phyloP scores from a whole-genome alignment of 2,888 invertebrate genomes.

The Agrilus biguttatus region DNA sequence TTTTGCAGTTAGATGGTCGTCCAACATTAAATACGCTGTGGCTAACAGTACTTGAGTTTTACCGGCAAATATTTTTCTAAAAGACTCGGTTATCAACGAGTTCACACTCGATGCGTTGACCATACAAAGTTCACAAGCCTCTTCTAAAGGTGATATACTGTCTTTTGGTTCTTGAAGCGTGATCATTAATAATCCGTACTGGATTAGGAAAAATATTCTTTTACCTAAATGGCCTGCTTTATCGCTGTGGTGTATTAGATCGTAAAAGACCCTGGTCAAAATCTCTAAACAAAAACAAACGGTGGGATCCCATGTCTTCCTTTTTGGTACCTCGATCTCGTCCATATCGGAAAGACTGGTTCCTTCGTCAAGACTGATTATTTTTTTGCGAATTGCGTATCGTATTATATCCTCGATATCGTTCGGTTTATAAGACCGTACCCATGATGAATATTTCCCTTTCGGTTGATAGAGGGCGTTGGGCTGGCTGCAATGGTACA shows the following conservation, averaged over 20 bases:
- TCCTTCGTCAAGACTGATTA: background rate
- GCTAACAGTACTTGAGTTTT: slow-evolving; percentile 16
- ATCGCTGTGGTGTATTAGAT: slow-evolving; percentile 14
- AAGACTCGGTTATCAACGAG: slow-evolving; percentile 8
- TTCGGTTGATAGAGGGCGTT: slow-evolving; percentile 1
- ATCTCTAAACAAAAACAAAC: slow-evolving; percentile 19
- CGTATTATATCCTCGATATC: slow-evolving; percentile 8
- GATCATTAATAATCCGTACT: slow-evolving; percentile 23
- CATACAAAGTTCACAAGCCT: slow-evolving; percentile 14
- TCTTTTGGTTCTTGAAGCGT: slow-evolving; percentile 19
- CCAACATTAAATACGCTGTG: slow-evolving; percentile 12
- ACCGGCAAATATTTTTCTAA: slow-evolving; percentile 13
- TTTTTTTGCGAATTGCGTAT: background rate
- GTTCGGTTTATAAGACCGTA: background rate
- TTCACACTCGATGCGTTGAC: slow-evolving; percentile 10
- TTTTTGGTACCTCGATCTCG: slow-evolving; percentile 1
- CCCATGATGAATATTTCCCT: background rate
- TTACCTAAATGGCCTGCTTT: slow-evolving; percentile 15
- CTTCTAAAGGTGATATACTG: slow-evolving; percentile 19
- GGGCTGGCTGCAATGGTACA: slow-evolving; percentile 9
- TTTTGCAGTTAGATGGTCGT: slow-evolving; percentile 13
- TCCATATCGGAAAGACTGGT: background rate
- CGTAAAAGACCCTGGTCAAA: slow-evolving; percentile 12
- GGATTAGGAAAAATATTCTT: slow-evolving; percentile 20
- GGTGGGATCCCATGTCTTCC: slow-evolving; percentile 15